These are phyloP conservation scores for Balanococcus diminutus DNA, from an alignment of 2,888 invertebrate species.

Conservation along the genomic window DNA sequence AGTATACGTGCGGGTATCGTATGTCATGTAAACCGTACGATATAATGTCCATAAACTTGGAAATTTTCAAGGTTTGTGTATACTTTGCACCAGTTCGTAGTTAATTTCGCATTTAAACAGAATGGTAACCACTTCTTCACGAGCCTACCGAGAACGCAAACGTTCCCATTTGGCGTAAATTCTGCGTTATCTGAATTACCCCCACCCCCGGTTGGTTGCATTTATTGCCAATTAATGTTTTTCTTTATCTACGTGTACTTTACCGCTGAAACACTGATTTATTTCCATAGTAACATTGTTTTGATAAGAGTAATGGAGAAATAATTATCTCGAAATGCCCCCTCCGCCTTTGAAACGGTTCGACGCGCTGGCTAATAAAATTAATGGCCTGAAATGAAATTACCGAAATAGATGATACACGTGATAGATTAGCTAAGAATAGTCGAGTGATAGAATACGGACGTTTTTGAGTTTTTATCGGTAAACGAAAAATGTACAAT, in stretches of 20 bases:
- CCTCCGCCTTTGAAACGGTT: not conserved
- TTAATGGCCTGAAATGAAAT: not conserved
- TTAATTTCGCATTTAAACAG: not conserved
- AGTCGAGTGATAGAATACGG: not conserved
- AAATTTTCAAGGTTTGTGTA: constrained; percentile 7
- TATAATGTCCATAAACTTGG: not conserved
- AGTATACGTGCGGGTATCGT: not conserved
- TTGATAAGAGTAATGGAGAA: constrained; percentile 3
- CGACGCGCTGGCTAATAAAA: not conserved
- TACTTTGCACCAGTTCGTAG: not conserved
- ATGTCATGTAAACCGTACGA: not conserved
- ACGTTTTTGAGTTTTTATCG: not conserved
- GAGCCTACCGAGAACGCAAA: not conserved
- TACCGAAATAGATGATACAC: not conserved
- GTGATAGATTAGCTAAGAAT: not conserved
- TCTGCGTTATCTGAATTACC: not conserved
- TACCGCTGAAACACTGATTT: not conserved
- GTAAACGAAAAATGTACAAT: not conserved
- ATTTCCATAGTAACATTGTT: not conserved
- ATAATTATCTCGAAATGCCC: not conserved
- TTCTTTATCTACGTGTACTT: not conserved
- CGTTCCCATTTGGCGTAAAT: not conserved
- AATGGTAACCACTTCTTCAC: not conserved
- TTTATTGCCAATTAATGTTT: not conserved
- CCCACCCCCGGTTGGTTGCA: not conserved